Evolutionary conservation across 2,888 invertebrate species (phyloP).

Genomic region (Aproaerema taeniolella): DNA sequence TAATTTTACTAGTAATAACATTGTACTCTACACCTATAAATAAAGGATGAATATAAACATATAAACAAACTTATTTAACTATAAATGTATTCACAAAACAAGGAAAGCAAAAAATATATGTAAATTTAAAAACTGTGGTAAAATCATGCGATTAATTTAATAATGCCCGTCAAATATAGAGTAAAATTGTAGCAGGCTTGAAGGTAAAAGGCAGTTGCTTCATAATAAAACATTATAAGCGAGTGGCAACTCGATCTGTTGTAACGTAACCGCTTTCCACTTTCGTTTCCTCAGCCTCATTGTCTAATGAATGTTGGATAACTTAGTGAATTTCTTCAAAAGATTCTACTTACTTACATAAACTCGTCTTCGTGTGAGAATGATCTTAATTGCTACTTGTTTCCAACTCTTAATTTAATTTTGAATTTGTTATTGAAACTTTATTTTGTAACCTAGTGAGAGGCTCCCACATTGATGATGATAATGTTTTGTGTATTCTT

Average conservation of each 20-base stretch:
- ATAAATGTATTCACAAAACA: too few relatives aligned
- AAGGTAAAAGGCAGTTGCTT: constrained; percentile 16
- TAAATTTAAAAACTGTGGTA: too few relatives aligned
- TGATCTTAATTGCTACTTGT: constrained; percentile 57
- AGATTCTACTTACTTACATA: constrained; percentile 59
- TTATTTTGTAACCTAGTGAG: constrained; percentile 53
- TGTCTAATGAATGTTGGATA: constrained; percentile 69
- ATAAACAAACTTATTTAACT: too few relatives aligned
- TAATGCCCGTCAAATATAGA: too few relatives aligned
- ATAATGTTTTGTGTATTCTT: constrained; percentile 28
- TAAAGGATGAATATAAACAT: too few relatives aligned
- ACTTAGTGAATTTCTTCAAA: constrained; percentile 63
- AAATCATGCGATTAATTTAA: too few relatives aligned
- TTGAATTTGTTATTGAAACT: constrained; percentile 48
- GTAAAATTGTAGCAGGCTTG: too few relatives aligned
- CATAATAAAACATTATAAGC: constrained; percentile 21
- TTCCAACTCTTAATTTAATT: constrained; percentile 44
- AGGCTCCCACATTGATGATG: constrained; percentile 39
- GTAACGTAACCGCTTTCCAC: constrained; percentile 66
- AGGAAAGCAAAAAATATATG: too few relatives aligned
- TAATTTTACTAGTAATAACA: too few relatives aligned
- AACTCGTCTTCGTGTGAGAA: constrained; percentile 57
- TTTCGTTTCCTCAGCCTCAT: constrained; percentile 71
- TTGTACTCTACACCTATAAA: too few relatives aligned
- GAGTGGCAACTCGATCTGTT: constrained; percentile 43